Percentiles rank a stretch among this genome's conserved stretches.
phyloP scores from a whole-genome alignment of 2,888 invertebrate genomes.

The Andrena flavipes region DNA sequence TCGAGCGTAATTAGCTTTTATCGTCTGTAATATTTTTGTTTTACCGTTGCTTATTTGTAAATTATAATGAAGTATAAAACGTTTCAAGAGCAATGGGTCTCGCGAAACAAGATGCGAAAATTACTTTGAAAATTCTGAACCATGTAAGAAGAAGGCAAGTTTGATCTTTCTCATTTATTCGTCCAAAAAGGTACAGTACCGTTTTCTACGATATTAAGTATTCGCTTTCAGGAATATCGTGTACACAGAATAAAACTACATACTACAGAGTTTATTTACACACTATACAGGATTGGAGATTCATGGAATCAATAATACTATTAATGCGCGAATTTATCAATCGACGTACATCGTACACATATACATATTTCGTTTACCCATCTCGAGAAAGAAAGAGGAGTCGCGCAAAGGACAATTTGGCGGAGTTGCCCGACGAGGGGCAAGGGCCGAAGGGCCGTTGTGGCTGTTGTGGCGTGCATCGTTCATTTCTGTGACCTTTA shows the following conservation, averaged over 20 bases:
- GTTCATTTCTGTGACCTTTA: conserved; percentile 19
- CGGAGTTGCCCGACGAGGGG: conserved; percentile 15
- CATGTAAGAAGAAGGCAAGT: conserved; percentile 4
- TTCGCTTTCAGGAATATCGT: conserved; percentile 49
- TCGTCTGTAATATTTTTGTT: conserved; percentile 27
- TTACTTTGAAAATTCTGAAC: not conserved
- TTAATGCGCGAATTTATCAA: conserved; percentile 51
- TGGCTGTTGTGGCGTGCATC: conserved; percentile 25
- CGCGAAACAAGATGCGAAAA: not conserved
- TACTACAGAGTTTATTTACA: conserved; percentile 59
- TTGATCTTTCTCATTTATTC: conserved; percentile 46
- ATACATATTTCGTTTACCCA: conserved; percentile 28
- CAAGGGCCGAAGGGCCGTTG: no score
- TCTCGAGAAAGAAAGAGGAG: conserved; percentile 35
- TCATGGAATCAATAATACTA: conserved; percentile 63
- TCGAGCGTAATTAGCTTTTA: conserved; percentile 31
- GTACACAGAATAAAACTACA: conserved; percentile 53
- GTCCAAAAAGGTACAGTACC: conserved; percentile 50
- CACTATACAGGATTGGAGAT: conserved; percentile 58
- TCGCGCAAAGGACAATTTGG: conserved; percentile 34
- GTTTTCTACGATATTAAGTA: conserved; percentile 49
- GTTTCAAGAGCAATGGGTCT: no score
- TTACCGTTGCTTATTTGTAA: conserved; percentile 11
- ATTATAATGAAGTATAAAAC: conserved; percentile 11
- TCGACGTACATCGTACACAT: conserved; percentile 50